Conservation (phyloP, 2,797 vertebrate species). For the Anableps anableps region DNA sequence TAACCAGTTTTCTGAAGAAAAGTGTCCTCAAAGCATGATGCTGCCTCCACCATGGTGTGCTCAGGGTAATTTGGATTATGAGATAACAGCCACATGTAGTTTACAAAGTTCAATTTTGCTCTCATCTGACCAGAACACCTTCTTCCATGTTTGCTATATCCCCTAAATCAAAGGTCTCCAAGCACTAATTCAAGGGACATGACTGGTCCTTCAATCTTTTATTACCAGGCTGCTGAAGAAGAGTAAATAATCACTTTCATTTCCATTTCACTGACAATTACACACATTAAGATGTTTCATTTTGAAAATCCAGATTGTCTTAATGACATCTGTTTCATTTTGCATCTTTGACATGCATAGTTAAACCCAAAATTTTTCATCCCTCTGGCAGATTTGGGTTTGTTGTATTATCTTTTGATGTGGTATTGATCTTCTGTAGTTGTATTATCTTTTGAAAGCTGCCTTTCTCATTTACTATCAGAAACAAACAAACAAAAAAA, state of each 20-base stretch:
- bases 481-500: too few species aligned
- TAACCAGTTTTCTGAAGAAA: neutral
- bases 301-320: neutral
- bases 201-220: neutral
- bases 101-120: neutral
- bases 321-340: neutral
- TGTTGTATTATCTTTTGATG: neutral
- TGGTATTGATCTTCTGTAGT: neutral
- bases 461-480: neutral
- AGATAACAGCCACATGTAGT: neutral
- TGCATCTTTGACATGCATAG: neutral
- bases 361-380: neutral
- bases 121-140: neutral
- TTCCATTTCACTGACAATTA: neutral
- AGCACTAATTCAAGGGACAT: neutral
- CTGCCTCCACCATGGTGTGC: neutral
- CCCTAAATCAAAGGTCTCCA: neutral
- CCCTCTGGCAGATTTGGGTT: neutral
- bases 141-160: neutral
- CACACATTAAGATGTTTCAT: too few species aligned
- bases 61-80: neutral
- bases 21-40: neutral
- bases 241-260: neutral
- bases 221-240: neutral
- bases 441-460: neutral